Evolutionary conservation across 2,888 invertebrate genomes (phyloP), one percentile per base, ranked within the genome.

Genomic region (Spatulosminthurus flaviceps): DNA sequence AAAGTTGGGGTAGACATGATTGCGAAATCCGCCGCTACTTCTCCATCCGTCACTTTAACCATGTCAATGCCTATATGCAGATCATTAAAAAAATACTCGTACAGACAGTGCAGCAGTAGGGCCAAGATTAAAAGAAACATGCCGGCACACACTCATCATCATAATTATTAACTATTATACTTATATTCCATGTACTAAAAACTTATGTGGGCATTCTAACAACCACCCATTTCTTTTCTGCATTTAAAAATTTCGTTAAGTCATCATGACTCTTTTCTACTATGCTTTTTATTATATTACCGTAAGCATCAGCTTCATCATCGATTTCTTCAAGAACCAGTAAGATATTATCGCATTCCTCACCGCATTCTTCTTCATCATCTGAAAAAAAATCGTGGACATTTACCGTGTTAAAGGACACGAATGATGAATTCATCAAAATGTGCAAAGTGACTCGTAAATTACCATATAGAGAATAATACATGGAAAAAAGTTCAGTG

Each of bases 271-370:
- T 21, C 5, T 24, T 64, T 64, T 64, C 29, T n/a, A n/a, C n/a
- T n/a, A n/a, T n/a, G n/a, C n/a, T n/a, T n/a, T n/a, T n/a, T n/a
- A n/a, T n/a, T 28, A 29, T 69, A 26, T 77, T 71, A 81, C 80
- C 81, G 78, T 77, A 84, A 69, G 78, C 81, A 87, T 96, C 95
- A 0, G 95, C 96, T 84, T 96, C 96, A 86, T 96, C 96, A 86
- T 96, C 96, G 84, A 96, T 96, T 87, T 95, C 95, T 87, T 96
- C 96, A 83, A 96, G 93, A 88, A 95, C 95, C 34, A 92, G 90
- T 85, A 96, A 90, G 51, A 96, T 96, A 87, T 93, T 91, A 84
- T 94, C 94, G 87, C 96, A 96, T 88, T 96, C 96, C 89, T 95
- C 95, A 90, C 95, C 96, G 89, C 83, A 80, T 75, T 83, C 82